A percentile compares a stretch with the other conserved stretches of the same genome.
Evolutionary conservation across 2,888 invertebrate species (phyloP).

Genomic region (Drosophila anomelani): DNA sequence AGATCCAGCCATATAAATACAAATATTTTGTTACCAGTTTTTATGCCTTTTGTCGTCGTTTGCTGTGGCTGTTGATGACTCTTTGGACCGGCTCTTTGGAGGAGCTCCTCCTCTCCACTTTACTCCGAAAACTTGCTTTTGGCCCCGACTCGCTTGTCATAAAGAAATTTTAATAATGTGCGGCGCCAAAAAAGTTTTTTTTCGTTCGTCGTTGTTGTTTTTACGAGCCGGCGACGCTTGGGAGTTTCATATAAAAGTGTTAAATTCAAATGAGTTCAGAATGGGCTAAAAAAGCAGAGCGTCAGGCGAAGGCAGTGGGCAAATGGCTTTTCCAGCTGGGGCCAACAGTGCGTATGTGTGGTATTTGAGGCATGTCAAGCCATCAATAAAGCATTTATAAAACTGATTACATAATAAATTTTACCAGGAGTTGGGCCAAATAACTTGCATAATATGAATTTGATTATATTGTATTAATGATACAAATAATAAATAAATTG

Average conservation of each 20-base stretch:
- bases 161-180: constrained; percentile 81
- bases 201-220: constrained; percentile 50
- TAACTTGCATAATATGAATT: constrained; percentile 12
- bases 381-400: constrained; percentile 51
- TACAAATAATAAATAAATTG: not conserved
- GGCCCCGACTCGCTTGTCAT: constrained; percentile 68
- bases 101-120: constrained; percentile 56
- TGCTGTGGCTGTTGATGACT: constrained; percentile 52
- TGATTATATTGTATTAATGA: not conserved
- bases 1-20: constrained; percentile 48
- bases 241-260: constrained; percentile 68
- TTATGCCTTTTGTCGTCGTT: constrained; percentile 79
- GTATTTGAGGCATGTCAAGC: constrained; percentile 39
- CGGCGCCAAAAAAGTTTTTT: constrained; percentile 77
- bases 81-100: constrained; percentile 53
- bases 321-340: constrained; percentile 62
- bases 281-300: constrained; percentile 55
- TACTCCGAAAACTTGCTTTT: constrained; percentile 39
- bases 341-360: constrained; percentile 66
- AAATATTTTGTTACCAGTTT: constrained; percentile 80
- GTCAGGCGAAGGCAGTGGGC: constrained; percentile 39
- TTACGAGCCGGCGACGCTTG: constrained; percentile 61
- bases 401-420: constrained; percentile 28
- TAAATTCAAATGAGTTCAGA: constrained; percentile 77
- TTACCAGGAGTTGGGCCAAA: constrained; percentile 1